phyloP scores from a whole-genome alignment of 2,113 vertebrate species.

The Apistogramma diplotaenia region DNA sequence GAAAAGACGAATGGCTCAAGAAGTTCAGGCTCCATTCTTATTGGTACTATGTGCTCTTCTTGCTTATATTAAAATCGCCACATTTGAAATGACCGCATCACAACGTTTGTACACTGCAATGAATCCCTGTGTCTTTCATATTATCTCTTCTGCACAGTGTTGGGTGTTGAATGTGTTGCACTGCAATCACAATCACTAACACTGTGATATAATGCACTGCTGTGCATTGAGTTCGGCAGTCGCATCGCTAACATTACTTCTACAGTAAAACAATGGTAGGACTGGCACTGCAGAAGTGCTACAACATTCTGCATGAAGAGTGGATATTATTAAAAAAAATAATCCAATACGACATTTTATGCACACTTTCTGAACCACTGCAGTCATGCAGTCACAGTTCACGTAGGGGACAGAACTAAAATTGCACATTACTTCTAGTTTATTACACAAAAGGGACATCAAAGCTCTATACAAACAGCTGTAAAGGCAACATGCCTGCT shows the following conservation, averaged over 20 bases:
- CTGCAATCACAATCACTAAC: background rate
- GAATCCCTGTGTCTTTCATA: background rate
- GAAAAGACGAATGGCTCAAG: background rate
- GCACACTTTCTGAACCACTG: background rate
- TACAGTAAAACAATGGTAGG: too few relatives aligned
- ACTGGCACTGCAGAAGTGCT: background rate
- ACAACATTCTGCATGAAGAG: background rate
- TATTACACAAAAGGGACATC: background rate
- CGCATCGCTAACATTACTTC: too few relatives aligned
- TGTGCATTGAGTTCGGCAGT: too few relatives aligned
- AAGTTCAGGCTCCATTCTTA: background rate
- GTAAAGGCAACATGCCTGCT: background rate
- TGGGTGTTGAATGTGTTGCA: background rate
- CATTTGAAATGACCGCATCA: too few relatives aligned
- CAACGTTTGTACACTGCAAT: background rate
- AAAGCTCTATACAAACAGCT: background rate
- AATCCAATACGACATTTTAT: background rate
- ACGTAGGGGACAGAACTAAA: background rate
- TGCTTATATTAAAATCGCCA: background rate
- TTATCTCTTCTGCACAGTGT: background rate
- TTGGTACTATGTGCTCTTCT: background rate
- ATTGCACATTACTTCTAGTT: background rate
- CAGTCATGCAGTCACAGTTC: background rate
- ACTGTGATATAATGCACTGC: background rate
- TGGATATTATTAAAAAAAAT: background rate